Percentiles rank a stretch among this genome's conserved stretches.
Conservation (phyloP, 2,888 invertebrate species). For the Andrena marginata region DNA sequence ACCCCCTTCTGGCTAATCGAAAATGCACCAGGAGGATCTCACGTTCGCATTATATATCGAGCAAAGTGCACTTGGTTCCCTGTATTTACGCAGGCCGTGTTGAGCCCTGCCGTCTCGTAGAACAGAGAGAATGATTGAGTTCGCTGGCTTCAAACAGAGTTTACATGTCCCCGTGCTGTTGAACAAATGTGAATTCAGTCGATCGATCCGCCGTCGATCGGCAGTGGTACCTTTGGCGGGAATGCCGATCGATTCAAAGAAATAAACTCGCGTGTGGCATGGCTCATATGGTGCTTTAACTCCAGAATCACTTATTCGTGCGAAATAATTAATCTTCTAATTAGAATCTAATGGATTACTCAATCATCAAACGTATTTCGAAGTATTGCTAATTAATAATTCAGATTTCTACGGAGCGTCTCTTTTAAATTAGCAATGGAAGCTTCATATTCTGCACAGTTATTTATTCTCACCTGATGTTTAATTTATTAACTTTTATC, state of each 20-base stretch:
- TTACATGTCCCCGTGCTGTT: slow-evolving; percentile 45
- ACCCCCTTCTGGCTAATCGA: slow-evolving; percentile 30
- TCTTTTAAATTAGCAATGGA: too few species aligned
- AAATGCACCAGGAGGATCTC: slow-evolving; percentile 47
- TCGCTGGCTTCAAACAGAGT: slow-evolving; percentile 56
- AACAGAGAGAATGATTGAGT: slow-evolving; percentile 78
- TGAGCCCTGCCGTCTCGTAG: slow-evolving; percentile 61
- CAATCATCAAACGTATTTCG: too few species aligned
- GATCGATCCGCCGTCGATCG: slow-evolving; percentile 47
- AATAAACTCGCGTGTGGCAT: background rate
- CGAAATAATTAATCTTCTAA: too few species aligned
- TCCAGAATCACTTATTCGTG: background rate
- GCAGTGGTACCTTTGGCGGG: slow-evolving; percentile 12
- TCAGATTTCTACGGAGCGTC: too few species aligned
- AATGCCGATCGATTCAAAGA: slow-evolving; percentile 30
- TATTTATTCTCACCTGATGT: too few species aligned
- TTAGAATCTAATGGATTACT: too few species aligned
- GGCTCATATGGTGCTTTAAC: background rate
- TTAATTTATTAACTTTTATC: too few species aligned
- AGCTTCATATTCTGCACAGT: too few species aligned
- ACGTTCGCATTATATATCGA: slow-evolving; percentile 67
- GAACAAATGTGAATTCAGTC: slow-evolving; percentile 27
- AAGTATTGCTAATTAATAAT: too few species aligned
- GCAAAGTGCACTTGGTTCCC: slow-evolving; percentile 63
- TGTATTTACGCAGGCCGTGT: slow-evolving; percentile 64